Percentiles rank a stretch among this genome's conserved stretches.
Conservation (phyloP, 2,888 invertebrate species). For the Melieria omissa region DNA sequence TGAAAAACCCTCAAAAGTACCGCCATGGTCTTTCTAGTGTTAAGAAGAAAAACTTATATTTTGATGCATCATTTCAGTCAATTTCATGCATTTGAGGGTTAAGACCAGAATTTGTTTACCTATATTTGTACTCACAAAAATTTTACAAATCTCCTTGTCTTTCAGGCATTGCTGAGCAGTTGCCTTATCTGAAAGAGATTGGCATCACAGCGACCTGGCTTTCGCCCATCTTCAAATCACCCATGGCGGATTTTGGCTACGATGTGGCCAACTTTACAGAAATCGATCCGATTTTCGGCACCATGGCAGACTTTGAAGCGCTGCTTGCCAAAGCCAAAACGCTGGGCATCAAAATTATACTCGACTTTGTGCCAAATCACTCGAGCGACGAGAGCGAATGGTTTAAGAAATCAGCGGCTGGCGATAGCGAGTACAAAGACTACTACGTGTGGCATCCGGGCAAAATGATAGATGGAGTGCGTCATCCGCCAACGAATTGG, state of each 20-base stretch:
- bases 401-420: slow-evolving; percentile 80
- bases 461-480: slow-evolving; percentile 50
- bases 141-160: slow-evolving; percentile 27
- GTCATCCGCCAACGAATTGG: slow-evolving; percentile 80
- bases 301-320: slow-evolving; percentile 75
- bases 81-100: no score
- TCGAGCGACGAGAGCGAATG: slow-evolving; percentile 85
- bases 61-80: no score
- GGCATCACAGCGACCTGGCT: slow-evolving; percentile 78
- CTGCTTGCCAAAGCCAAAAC: slow-evolving; percentile 70
- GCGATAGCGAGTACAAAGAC: slow-evolving; percentile 74
- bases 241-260: slow-evolving; percentile 83
- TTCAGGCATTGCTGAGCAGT: slow-evolving; percentile 71
- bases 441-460: slow-evolving; percentile 82
- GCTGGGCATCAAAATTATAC: slow-evolving; percentile 71
- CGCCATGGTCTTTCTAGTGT: no score
- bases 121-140: no score
- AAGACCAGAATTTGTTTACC: no score
- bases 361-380: slow-evolving; percentile 82
- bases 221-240: slow-evolving; percentile 79
- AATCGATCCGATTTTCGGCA: slow-evolving; percentile 78
- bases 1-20: no score
- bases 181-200: slow-evolving; percentile 76
- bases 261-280: slow-evolving; percentile 78
- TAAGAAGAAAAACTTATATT: no score